phyloP scores from a whole-genome alignment of 2,797 vertebrate genomes.

The Cottoperca gobio region DNA sequence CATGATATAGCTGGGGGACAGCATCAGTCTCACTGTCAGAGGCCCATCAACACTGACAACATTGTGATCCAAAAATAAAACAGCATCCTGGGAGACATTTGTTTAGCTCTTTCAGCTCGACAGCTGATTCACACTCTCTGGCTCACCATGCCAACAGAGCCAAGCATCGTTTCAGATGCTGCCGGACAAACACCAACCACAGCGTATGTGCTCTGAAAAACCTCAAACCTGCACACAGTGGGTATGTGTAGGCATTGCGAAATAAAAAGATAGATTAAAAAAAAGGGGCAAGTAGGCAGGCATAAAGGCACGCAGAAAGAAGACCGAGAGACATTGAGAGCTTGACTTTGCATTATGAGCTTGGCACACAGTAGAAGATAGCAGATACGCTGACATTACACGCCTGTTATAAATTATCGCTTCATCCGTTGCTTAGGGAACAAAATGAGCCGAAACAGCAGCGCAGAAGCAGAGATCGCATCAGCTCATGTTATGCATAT shows the following conservation, averaged over 20 bases:
- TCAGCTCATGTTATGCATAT: conserved; percentile 8
- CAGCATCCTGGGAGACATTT: conserved; percentile 73
- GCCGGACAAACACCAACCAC: conserved; percentile 28
- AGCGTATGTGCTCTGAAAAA: conserved; percentile 10
- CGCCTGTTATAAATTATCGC: conserved; percentile 61
- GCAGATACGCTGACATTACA: conserved; percentile 64
- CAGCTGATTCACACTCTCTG: conserved; percentile 71
- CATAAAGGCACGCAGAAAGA: conserved; percentile 19
- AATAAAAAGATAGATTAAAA: background rate
- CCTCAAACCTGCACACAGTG: background rate
- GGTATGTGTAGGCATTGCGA: background rate
- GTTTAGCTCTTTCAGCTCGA: conserved; percentile 60
- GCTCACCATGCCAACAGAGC: conserved; percentile 51
- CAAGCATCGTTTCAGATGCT: conserved; percentile 34
- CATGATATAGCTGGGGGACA: conserved; percentile 57
- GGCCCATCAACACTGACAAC: conserved; percentile 71
- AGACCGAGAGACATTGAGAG: conserved; percentile 15
- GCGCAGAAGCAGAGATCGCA: conserved; percentile 42
- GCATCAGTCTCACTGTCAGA: conserved; percentile 76
- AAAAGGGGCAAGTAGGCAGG: background rate
- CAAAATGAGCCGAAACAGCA: conserved; percentile 57
- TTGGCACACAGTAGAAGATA: conserved; percentile 46
- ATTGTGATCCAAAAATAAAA: conserved; percentile 79
- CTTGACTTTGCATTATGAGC: conserved; percentile 38
- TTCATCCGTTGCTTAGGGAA: conserved; percentile 56